Base-by-base conservation (phyloP, 2,888 invertebrate species). In the Hofmannophila pseudospretella region DNA sequence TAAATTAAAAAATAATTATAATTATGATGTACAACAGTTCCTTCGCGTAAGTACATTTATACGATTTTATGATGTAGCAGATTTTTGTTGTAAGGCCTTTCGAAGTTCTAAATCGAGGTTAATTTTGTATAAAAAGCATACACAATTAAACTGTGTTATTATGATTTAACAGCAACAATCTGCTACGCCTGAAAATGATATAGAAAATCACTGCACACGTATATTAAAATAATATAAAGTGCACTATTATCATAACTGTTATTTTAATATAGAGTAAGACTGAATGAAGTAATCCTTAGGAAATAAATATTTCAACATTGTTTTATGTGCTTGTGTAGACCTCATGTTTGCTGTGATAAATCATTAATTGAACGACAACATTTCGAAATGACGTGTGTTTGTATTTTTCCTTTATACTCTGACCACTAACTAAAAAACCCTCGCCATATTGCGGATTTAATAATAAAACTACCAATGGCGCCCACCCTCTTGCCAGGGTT, bases 201-300 rank as follows among this genome's bases (percentile, higher is more conserved):
- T 39, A 39, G 26, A 54, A 60, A 73, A 56, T 67, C 64, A 70
- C 49, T 66, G 81, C 82, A 81, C 81, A 67, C 51, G 59, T 67
- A 28, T n/a, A 74, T 67, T 63, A 62, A 60, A 60, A 64, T 65
- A 67, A 66, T 63, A 68, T 68, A 75, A 74, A 67, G 74, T 77
- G 84, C 82, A 85, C 84, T 67, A 65, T 67, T 69, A 70, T 70
- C 57, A 67, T 72, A 71, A 67, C 63, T 42, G 59, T 61, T 67
- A 61, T 62, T 59, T 65, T 57, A 58, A 67, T 52, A 69, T 84
- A 84, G 81, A 60, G 54, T 82, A 82, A 82, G 84, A 82, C 82
- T 85, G 82, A 84, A 66, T 61, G 63, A 70, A 68, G 48, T 57
- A 58, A 51, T 58, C 65, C 57, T 62, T 59, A 68, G 72, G 64